These are phyloP conservation scores for Urosaurus nigricauda DNA, from an alignment of 2,797 vertebrate species.

Conservation along the genomic window DNA sequence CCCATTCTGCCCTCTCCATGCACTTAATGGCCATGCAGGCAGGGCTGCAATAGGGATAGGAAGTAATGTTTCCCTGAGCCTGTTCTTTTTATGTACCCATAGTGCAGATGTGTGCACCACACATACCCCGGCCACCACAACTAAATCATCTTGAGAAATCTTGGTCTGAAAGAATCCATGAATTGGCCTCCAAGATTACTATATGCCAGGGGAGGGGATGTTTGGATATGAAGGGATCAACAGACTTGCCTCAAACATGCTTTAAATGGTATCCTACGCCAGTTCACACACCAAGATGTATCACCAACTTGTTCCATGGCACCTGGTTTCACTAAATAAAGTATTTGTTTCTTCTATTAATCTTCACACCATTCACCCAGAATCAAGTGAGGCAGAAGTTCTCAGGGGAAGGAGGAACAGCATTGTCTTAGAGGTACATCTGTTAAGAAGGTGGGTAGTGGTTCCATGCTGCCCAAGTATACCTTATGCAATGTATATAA, in stretches of 20 bases:
- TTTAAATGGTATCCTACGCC: neutral
- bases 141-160: neutral
- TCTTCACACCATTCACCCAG: slow-evolving; percentile 41
- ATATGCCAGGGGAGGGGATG: neutral
- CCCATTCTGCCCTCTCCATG: neutral
- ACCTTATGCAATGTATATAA: slow-evolving; percentile 18
- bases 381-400: slow-evolving; percentile 36
- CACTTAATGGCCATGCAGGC: neutral
- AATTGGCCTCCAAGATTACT: slow-evolving; percentile 43
- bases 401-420: neutral
- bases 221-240: neutral
- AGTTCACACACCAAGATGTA: slow-evolving; percentile 41
- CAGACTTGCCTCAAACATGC: neutral
- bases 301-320: neutral
- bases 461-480: neutral
- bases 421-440: slow-evolving; percentile 12
- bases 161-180: slow-evolving; percentile 28
- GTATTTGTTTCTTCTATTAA: neutral
- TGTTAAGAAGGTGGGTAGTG: neutral
- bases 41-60: neutral
- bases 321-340: neutral
- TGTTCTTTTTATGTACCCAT: neutral
- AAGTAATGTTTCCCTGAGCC: neutral
- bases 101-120: too few species aligned
- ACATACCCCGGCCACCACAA: neutral